Evolutionary conservation across 2,888 invertebrate genomes (phyloP).

Genomic region (Phengaris arion): DNA sequence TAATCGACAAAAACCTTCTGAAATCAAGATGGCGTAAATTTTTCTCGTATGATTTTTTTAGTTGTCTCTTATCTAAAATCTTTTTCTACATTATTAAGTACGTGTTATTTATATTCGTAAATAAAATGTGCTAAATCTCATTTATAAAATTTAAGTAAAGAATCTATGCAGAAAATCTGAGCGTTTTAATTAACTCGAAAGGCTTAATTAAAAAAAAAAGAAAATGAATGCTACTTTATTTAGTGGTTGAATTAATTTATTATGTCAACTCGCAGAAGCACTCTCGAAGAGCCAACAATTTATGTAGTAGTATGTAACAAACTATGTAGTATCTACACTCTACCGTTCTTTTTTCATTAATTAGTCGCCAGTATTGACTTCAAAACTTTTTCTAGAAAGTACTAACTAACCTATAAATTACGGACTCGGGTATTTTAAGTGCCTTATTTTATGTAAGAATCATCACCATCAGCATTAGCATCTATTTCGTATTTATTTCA

Average conservation of each 20-base stretch:
- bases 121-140: too few species aligned
- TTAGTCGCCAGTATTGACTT: slow-evolving; percentile 8
- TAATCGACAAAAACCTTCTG: too few species aligned
- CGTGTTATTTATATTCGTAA: too few species aligned
- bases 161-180: too few species aligned
- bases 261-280: slow-evolving; percentile 15
- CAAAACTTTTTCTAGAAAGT: slow-evolving; percentile 4
- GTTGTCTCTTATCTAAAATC: too few species aligned
- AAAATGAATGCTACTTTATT: neutral
- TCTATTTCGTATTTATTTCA: too few species aligned
- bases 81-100: too few species aligned
- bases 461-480: too few species aligned
- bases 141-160: neutral
- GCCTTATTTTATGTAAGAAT: too few species aligned
- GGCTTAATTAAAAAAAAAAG: slow-evolving; percentile 14
- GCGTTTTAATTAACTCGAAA: neutral
- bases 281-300: slow-evolving; percentile 10
- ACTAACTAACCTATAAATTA: neutral
- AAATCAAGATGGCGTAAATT: too few species aligned
- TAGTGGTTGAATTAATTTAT: slow-evolving; percentile 18
- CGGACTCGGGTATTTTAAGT: neutral
- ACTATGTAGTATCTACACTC: neutral
- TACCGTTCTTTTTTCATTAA: slow-evolving; percentile 3
- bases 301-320: too few species aligned
- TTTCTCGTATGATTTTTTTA: too few species aligned